Base-by-base conservation (phyloP, 2,888 invertebrate genomes). In the Callyntrura sp. region DNA sequence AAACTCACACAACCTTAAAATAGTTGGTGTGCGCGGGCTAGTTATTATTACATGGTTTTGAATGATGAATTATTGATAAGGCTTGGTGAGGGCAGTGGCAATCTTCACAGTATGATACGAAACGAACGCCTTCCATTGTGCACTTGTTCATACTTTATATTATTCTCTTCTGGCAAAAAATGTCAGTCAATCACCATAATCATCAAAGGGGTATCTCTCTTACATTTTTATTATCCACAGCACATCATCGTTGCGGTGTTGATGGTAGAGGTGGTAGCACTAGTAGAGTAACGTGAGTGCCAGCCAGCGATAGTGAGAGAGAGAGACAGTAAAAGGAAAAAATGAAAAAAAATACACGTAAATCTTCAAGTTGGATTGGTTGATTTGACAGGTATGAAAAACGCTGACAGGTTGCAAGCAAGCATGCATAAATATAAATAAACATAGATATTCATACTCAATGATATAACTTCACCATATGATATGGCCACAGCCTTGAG, bases 331-430 rank as follows among this genome's bases (percentile, higher is more conserved):
- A 20, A 8, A 45, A 23, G 62, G 43, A 60, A 60, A 35, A 81
- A 45, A 20, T 23, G 45, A 60, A 23, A 51, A 62, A 48, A 62
- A 43, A 62, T 81, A 62, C 81, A 81, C 62, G 81, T 81, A 81
- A 81, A 81, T 81, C 81, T 81, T 81, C 60, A 48, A 14, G 4
- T 81, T 81, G 60, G 81, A 81, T 81, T 62, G 70, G 70, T 43
- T 81, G 87, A 87, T 88, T 83, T 88, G 88, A 83, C 88, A 88
- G 88, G 83, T 88, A 88, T 88, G 88, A 88, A 83, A 57, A 88
- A 88, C 83, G 88, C 73, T 88, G 88, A 88, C 88, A 88, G 48
- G 28, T 62, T 55, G 70, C 70, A 55, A 84, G 68, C 83, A 84
- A 68, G 78, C 78, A 57, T 23, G 78, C 78, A 57, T 51, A 25